phyloP scores from a whole-genome alignment of 1,140 invertebrate species.

The Oreohelix idahoensis region DNA sequence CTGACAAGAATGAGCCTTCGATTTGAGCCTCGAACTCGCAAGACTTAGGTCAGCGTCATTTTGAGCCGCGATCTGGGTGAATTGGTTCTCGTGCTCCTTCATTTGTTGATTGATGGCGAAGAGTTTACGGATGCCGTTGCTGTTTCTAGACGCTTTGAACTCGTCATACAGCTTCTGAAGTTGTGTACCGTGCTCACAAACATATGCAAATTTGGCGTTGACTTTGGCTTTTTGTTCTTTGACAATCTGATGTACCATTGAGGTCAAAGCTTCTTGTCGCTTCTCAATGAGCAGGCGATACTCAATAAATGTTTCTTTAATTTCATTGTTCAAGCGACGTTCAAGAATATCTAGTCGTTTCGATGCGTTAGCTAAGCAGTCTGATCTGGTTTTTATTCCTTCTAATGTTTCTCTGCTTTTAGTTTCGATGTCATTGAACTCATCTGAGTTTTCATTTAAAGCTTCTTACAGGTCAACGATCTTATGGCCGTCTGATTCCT shows the following conservation, averaged over 20 bases:
- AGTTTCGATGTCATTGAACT: constrained; percentile 61
- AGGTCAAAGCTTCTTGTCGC: constrained; percentile 61
- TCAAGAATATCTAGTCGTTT: constrained; percentile 67
- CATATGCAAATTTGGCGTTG: constrained; percentile 60
- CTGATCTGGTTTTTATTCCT: constrained; percentile 60
- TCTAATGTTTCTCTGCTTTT: constrained; percentile 58
- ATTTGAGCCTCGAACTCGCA: constrained; percentile 58
- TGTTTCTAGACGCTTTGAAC: constrained; percentile 56
- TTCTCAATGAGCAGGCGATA: constrained; percentile 64
- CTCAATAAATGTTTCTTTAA: constrained; percentile 69
- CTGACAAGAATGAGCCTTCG: constrained; percentile 59
- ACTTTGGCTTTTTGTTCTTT: constrained; percentile 63
- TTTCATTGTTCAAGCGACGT: constrained; percentile 57
- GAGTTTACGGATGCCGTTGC: constrained; percentile 62
- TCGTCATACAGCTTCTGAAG: constrained; percentile 63
- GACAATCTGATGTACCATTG: constrained; percentile 56
- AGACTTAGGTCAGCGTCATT: constrained; percentile 59
- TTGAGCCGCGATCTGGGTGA: constrained; percentile 50
- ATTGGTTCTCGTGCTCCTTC: constrained; percentile 55
- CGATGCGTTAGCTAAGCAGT: constrained; percentile 62
- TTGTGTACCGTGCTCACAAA: constrained; percentile 60
- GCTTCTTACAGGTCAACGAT: constrained; percentile 65
- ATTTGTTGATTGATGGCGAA: constrained; percentile 64
- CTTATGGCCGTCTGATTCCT: constrained; percentile 61
- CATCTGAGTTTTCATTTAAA: constrained; percentile 55